Evolutionary conservation across 30 jellyfish, hydroid and myxozoan genomes (phyloP).

Genomic region (Aurelia aurita): DNA sequence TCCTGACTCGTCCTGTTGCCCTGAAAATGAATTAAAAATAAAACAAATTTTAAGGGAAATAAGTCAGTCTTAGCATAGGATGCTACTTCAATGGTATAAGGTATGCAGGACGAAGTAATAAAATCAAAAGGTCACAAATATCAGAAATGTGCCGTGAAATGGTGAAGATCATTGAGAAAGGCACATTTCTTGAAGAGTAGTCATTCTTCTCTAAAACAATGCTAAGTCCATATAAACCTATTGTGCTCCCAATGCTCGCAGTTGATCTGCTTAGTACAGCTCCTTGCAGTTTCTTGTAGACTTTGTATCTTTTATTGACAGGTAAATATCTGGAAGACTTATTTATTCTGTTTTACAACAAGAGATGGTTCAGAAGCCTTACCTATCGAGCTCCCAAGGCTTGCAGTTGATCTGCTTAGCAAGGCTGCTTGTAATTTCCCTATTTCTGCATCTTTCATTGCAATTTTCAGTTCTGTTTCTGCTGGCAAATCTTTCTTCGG

Average conservation of each 20-base stretch:
- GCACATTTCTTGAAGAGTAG: no score
- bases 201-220: no score
- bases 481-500: no score
- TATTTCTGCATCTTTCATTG: conserved; percentile 89
- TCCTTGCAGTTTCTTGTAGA: conserved; percentile 73
- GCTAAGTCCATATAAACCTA: conserved; percentile 25
- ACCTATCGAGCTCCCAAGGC: conserved; percentile 58
- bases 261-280: conserved; percentile 48
- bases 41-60: no score
- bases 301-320: conserved; percentile 87
- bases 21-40: neutral
- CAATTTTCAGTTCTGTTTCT: conserved; percentile 76
- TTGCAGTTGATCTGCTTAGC: conserved; percentile 38
- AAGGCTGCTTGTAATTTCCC: conserved; percentile 81
- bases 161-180: no score
- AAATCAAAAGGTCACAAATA: no score
- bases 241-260: neutral
- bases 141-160: no score
- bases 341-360: no score
- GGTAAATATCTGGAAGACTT: conserved; percentile 33
- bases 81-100: no score
- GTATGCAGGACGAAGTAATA: no score
- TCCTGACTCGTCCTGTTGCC: neutral
- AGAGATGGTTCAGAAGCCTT: neutral
- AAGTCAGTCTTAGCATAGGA: no score